Evolutionary conservation across 2,888 invertebrate species (phyloP).

Genomic region (Mermis nigrescens): DNA sequence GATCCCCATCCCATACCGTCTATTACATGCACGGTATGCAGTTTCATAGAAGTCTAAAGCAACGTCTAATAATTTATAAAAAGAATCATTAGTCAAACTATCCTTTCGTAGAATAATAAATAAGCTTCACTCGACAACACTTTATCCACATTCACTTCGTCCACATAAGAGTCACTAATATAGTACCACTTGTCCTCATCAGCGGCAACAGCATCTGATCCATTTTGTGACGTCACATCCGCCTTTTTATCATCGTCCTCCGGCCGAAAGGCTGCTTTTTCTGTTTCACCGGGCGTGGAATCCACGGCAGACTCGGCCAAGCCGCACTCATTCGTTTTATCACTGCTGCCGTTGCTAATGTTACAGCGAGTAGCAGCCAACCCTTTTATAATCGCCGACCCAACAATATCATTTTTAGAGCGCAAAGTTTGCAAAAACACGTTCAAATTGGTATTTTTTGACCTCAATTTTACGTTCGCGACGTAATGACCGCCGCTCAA

Average conservation of each 20-base stretch:
- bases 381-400: background rate
- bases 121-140: constrained; percentile 77
- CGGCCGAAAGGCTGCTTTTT: too few relatives aligned
- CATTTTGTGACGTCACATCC: background rate
- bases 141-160: constrained; percentile 52
- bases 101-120: constrained; percentile 81
- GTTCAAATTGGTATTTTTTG: constrained; percentile 11
- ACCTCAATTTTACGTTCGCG: constrained; percentile 66
- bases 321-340: background rate
- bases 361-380: background rate
- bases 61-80: too few relatives aligned
- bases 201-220: background rate
- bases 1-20: too few relatives aligned
- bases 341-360: background rate
- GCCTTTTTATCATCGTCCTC: background rate
- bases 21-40: too few relatives aligned
- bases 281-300: too few relatives aligned
- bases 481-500: constrained; percentile 77
- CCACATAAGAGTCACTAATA: constrained; percentile 71
- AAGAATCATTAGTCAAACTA: constrained; percentile 40
- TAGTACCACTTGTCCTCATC: constrained; percentile 56
- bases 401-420: background rate
- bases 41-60: too few relatives aligned
- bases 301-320: background rate
- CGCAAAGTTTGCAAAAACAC: constrained; percentile 4